These are phyloP conservation scores for Druon quercuslanigerum DNA, from an alignment of 1,140 invertebrate species.

Conservation along the genomic window DNA sequence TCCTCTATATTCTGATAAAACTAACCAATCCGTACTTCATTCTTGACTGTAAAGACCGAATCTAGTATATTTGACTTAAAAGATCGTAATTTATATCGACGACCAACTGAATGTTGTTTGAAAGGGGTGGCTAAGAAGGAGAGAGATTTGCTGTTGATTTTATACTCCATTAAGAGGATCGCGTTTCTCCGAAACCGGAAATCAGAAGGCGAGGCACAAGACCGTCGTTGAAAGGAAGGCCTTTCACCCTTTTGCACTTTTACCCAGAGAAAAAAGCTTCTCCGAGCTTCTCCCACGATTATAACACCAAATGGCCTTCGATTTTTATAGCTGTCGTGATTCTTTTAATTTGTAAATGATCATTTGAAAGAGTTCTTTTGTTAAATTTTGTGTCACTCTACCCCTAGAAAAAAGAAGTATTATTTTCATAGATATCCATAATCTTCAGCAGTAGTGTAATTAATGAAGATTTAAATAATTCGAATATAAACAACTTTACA, in stretches of 20 bases:
- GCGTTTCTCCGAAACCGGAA: slow-evolving; percentile 61
- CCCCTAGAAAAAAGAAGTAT: too few species aligned
- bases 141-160: slow-evolving; percentile 59
- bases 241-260: slow-evolving; percentile 28
- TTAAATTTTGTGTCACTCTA: too few species aligned
- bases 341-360: not conserved
- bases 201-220: slow-evolving; percentile 61
- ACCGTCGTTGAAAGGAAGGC: slow-evolving; percentile 40
- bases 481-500: slow-evolving; percentile 19
- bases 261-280: not conserved
- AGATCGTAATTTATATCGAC: not conserved
- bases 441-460: too few species aligned
- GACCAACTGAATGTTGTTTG: not conserved
- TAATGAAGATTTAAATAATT: slow-evolving; percentile 30
- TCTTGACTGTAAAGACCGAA: not conserved
- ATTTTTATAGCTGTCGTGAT: slow-evolving; percentile 26
- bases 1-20: too few species aligned
- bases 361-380: too few species aligned
- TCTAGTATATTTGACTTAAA: not conserved
- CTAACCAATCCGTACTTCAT: not conserved
- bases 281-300: slow-evolving; percentile 7
- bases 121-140: not conserved
- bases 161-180: slow-evolving; percentile 67
- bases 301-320: slow-evolving; percentile 16
- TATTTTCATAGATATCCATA: too few species aligned